Evolutionary conservation across 2,797 vertebrate species (phyloP), one percentile per base, ranked within the genome.

Genomic region (Vireo griseus): DNA sequence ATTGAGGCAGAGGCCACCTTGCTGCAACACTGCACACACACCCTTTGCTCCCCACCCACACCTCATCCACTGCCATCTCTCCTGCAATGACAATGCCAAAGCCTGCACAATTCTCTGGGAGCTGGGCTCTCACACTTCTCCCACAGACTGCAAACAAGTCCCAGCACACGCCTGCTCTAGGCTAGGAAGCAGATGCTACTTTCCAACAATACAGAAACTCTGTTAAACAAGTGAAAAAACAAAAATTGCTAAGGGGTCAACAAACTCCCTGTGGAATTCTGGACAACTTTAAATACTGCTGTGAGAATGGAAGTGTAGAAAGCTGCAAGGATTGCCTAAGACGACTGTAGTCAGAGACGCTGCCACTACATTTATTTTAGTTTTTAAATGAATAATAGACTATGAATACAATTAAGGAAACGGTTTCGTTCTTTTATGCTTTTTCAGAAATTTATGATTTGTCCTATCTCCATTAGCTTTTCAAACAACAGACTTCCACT

Each of bases 161-260:
- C 37, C 16, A 76, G 63, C 44, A 58, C 0, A 1, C 0, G 0
- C 22, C 58, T 71, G 22, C 51, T 57, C 22, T 13, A 5, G 19
- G 16, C 54, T 8, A n/a, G 31, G 48, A 48, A 82, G 50, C 33
- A 74, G 26, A 33, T 45, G 18, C 9, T 37, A 8, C 37, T 29
- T 63, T n/a, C 37, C 42, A 71, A 47, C 17, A 31, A 61, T 5
- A 55, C 4, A 18, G 29, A 45, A 86, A 37, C 40, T 59, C 73
- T 40, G 24, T 28, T 35, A 33, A 69, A 40, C 0, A 2, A 83
- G 62, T 10, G 6, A 47, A 78, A 83, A 87, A 79, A 16, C 5
- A 28, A 21, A 26, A 61, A 40, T 11, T 40, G 31, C 24, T 72
- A 17, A 40, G 28, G 33, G 17, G 75, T 50, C n/a, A 82, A 62